These are phyloP conservation scores for Dendrophyllia cribrosa DNA, from an alignment of 64 coral and sea anemone genomes.

Conservation along the genomic window DNA sequence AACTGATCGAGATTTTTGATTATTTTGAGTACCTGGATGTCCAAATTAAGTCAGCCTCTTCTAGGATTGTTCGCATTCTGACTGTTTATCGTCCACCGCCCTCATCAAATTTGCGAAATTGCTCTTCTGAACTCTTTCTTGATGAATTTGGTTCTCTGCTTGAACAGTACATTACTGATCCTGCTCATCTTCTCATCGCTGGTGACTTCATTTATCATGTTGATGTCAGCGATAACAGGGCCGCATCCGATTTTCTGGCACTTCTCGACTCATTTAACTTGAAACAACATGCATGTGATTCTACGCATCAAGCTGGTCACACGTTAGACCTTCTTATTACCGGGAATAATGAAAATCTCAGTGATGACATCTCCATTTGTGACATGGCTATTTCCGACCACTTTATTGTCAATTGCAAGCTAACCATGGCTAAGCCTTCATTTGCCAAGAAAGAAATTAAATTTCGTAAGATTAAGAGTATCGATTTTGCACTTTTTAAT, in stretches of 20 bases:
- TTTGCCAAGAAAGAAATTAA: background rate
- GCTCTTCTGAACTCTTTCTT: too few species aligned
- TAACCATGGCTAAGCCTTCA: background rate
- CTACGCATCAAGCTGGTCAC: background rate
- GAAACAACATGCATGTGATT: constrained; percentile 18
- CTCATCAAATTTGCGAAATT: too few species aligned
- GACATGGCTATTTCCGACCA: background rate
- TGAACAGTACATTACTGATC: constrained; percentile 19
- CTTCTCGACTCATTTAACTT: constrained; percentile 37
- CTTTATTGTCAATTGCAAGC: background rate
- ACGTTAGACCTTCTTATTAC: background rate
- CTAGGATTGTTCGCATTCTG: too few species aligned
- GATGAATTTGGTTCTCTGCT: background rate
- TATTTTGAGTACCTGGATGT: too few species aligned
- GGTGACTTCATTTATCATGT: constrained; percentile 45
- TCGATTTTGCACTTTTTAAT: background rate
- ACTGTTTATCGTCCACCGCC: too few species aligned
- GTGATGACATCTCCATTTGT: background rate
- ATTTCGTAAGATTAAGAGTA: background rate
- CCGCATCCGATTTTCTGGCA: background rate
- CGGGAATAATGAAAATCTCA: background rate
- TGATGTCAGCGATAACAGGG: background rate
- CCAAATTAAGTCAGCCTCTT: too few species aligned
- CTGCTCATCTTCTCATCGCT: constrained; percentile 5
- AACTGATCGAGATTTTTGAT: too few species aligned